Conservation (phyloP, 2,113 vertebrate species). For the Acanthochromis polyacanthus region DNA sequence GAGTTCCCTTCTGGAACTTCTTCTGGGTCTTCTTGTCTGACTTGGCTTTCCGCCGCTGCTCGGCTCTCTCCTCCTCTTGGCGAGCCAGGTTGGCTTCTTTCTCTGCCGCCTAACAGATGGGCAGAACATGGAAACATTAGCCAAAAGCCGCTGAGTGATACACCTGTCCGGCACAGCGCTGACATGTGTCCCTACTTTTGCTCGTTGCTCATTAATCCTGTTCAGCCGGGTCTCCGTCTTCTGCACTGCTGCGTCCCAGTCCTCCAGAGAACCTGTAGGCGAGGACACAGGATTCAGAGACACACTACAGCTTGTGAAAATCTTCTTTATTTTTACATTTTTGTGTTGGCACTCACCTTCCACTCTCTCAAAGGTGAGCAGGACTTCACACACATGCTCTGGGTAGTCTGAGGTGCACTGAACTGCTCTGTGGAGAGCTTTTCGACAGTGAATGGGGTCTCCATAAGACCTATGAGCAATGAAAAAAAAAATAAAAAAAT, state of each 20-base stretch:
- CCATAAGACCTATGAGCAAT: slow-evolving; percentile 88
- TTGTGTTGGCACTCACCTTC: slow-evolving; percentile 87
- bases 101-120: slow-evolving; percentile 86
- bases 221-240: slow-evolving; percentile 92
- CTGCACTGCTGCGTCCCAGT: slow-evolving; percentile 95
- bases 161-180: not conserved
- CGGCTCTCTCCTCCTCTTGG: slow-evolving; percentile 89
- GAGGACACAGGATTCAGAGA: not conserved
- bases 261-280: slow-evolving; percentile 90
- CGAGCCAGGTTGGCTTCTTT: slow-evolving; percentile 91
- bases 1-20: slow-evolving; percentile 82
- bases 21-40: slow-evolving; percentile 91
- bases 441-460: slow-evolving; percentile 92
- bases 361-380: slow-evolving; percentile 94
- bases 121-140: slow-evolving; percentile 20
- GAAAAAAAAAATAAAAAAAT: not conserved
- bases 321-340: not conserved
- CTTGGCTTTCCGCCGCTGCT: slow-evolving; percentile 88
- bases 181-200: slow-evolving; percentile 84
- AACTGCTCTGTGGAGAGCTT: slow-evolving; percentile 94
- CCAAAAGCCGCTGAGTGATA: slow-evolving; percentile 10
- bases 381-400: slow-evolving; percentile 95
- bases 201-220: slow-evolving; percentile 92
- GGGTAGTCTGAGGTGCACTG: slow-evolving; percentile 97
- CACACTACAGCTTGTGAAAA: not conserved